phyloP scores from a whole-genome alignment of 2,113 vertebrate genomes.

The Zonotrichia leucophrys region DNA sequence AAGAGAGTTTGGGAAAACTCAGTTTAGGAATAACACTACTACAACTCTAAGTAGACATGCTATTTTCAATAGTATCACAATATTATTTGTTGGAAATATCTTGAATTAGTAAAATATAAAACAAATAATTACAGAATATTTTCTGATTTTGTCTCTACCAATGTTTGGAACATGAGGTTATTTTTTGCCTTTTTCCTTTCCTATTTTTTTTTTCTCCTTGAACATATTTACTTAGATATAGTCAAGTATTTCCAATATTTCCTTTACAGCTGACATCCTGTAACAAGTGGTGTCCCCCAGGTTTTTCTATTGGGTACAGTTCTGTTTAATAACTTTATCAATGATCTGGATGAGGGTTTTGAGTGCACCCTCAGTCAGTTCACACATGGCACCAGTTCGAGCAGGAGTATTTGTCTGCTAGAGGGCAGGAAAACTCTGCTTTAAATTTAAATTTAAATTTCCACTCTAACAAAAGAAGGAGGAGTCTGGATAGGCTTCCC shows the following conservation, averaged over 20 bases:
- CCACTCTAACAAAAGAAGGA: no score
- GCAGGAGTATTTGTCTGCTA: fast-evolving
- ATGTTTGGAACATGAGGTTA: background rate
- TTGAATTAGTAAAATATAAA: background rate
- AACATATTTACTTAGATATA: background rate
- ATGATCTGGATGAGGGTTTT: no score
- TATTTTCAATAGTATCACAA: background rate
- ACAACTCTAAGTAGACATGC: background rate
- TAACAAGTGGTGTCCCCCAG: no score
- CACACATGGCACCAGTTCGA: background rate
- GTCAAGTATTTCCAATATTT: background rate
- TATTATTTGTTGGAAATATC: background rate
- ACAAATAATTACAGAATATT: background rate
- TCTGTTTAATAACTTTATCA: background rate
- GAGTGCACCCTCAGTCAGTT: background rate
- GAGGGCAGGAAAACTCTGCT: background rate
- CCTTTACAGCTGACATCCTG: background rate
- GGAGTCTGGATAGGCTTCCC: background rate
- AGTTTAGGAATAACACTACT: background rate
- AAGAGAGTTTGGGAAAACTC: background rate
- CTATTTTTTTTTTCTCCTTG: background rate
- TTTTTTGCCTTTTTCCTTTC: background rate
- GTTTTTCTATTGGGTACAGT: background rate
- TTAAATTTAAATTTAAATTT: no score
- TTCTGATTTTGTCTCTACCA: background rate